These are phyloP conservation scores for Aporophyla nigra DNA, from an alignment of 2,888 invertebrate genomes.

Conservation along the genomic window DNA sequence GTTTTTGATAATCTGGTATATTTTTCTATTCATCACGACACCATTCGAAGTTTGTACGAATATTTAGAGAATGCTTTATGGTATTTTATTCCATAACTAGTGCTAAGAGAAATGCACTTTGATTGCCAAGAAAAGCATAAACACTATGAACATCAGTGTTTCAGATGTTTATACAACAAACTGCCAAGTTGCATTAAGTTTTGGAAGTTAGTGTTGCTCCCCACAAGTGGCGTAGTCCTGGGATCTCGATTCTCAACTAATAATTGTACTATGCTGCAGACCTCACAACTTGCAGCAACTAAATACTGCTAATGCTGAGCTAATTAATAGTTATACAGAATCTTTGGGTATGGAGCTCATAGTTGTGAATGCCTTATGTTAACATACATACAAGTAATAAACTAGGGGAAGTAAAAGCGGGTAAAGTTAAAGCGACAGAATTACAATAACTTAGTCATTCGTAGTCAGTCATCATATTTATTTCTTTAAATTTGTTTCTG, in stretches of 20 bases:
- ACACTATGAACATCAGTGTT: constrained; percentile 8
- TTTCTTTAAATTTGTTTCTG: too few relatives aligned
- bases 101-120: not conserved
- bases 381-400: not conserved
- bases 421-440: too few relatives aligned
- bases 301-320: constrained; percentile 33
- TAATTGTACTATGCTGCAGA: constrained; percentile 62
- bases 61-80: not conserved
- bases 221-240: constrained; percentile 36
- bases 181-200: constrained; percentile 42
- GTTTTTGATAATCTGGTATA: too few relatives aligned
- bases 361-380: not conserved
- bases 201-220: constrained; percentile 32
- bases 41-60: too few relatives aligned
- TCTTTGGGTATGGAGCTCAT: not conserved
- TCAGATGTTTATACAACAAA: constrained; percentile 14
- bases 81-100: not conserved
- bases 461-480: too few relatives aligned
- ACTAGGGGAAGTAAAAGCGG: too few relatives aligned
- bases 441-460: not conserved
- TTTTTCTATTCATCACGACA: too few relatives aligned
- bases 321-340: constrained; percentile 53
- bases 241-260: constrained; percentile 61
- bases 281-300: constrained; percentile 46
- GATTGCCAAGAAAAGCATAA: not conserved